Evolutionary conservation across 2,113 vertebrate genomes (phyloP).

Genomic region (Ivindomyrus marchei): DNA sequence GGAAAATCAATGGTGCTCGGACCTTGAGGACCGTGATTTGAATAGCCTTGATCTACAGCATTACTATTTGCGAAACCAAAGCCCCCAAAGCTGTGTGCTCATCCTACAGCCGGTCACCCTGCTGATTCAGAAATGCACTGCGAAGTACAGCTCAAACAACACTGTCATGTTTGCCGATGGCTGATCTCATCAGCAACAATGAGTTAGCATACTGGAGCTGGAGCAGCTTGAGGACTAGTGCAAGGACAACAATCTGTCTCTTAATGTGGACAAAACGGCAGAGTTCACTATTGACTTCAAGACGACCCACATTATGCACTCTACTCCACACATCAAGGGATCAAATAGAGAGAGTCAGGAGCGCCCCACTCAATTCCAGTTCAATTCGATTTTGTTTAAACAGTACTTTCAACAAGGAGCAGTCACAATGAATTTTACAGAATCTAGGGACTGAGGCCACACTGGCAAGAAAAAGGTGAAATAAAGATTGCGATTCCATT

Average conservation of each 20-base stretch:
- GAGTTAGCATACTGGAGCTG: not conserved
- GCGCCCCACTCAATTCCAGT: not conserved
- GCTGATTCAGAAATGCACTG: not conserved
- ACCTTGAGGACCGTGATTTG: not conserved
- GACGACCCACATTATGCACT: not conserved
- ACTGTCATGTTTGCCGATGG: not conserved
- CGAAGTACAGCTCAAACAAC: not conserved
- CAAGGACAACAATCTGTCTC: not conserved
- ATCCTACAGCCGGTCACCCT: not conserved
- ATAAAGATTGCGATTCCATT: too few species aligned
- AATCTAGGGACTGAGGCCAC: not conserved
- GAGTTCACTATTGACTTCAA: not conserved
- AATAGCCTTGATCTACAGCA: not conserved
- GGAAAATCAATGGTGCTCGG: not conserved
- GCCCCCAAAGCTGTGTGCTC: not conserved
- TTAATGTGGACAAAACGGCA: not conserved
- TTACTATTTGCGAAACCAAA: not conserved
- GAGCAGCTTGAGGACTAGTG: not conserved
- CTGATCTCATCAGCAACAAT: not conserved
- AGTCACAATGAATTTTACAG: not conserved
- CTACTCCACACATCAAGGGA: not conserved
- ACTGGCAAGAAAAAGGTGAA: not conserved
- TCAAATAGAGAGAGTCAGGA: not conserved
- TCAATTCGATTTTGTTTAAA: not conserved
- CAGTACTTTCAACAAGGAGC: not conserved